These are phyloP conservation scores for Thomomys bottae DNA, from an alignment of 2,113 vertebrate species.

Conservation along the genomic window DNA sequence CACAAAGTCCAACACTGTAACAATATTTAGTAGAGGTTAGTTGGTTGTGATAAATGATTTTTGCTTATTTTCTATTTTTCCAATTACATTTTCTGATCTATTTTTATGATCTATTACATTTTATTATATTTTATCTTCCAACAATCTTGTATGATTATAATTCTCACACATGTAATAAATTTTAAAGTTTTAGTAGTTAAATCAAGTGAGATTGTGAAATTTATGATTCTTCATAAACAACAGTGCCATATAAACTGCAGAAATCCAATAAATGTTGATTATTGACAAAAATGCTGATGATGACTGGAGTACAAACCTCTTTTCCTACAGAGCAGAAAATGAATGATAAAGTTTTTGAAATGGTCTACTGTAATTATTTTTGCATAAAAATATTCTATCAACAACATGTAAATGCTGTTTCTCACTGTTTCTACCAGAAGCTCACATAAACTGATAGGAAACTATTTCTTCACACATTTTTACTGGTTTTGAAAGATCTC, in stretches of 20 bases:
- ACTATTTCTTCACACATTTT: conserved; percentile 9
- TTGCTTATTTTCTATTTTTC: conserved; percentile 31
- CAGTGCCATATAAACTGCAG: neutral
- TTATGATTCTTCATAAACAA: conserved; percentile 44
- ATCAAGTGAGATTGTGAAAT: conserved; percentile 52
- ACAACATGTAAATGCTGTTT: conserved; percentile 19
- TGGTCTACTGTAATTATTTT: neutral
- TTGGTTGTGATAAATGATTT: conserved; percentile 52
- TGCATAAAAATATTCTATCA: neutral
- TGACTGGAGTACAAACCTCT: neutral
- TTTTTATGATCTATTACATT: conserved; percentile 46
- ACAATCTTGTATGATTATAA: neutral
- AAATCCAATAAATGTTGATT: conserved; percentile 32
- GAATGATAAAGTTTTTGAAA: conserved; percentile 21
- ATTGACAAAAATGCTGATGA: conserved; percentile 12
- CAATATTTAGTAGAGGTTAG: conserved; percentile 44
- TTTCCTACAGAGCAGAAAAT: neutral
- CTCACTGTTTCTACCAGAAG: conserved; percentile 74
- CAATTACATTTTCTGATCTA: neutral
- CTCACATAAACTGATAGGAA: conserved; percentile 62
- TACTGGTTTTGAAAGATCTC: neutral
- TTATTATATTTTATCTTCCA: conserved; percentile 61
- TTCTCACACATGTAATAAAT: conserved; percentile 37
- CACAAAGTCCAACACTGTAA: conserved; percentile 27
- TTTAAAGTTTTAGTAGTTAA: conserved; percentile 53